Conservation (phyloP, 1,140 invertebrate genomes). For the Drosophila auraria region DNA sequence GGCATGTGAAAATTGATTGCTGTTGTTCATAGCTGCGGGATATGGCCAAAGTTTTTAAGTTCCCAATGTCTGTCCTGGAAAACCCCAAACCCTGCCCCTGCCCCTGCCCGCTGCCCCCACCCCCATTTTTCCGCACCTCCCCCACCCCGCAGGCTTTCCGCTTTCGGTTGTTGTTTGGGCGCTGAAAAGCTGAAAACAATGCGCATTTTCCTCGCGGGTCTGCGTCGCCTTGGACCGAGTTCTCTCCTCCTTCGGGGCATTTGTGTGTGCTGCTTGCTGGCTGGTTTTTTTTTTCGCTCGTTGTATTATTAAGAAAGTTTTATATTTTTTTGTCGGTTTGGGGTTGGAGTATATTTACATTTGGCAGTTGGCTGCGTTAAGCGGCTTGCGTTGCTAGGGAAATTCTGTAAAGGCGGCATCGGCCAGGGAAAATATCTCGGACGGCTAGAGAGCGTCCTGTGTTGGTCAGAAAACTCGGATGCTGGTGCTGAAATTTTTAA, state of each 20-base stretch:
- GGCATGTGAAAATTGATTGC: slow-evolving; percentile 82
- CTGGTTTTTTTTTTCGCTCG: slow-evolving; percentile 45
- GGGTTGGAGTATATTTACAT: slow-evolving; percentile 80
- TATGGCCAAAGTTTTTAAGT: slow-evolving; percentile 82
- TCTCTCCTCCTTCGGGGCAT: slow-evolving; percentile 32
- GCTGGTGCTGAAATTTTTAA: slow-evolving; percentile 78
- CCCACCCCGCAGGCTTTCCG: slow-evolving; percentile 9
- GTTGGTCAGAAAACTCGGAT: slow-evolving; percentile 62
- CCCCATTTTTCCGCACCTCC: slow-evolving; percentile 4
- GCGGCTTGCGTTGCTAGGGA: slow-evolving; percentile 75
- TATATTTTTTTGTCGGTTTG: slow-evolving; percentile 73
- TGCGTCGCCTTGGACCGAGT: slow-evolving; percentile 72
- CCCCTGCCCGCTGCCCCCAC: background rate
- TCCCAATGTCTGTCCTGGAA: slow-evolving; percentile 54
- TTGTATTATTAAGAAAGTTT: slow-evolving; percentile 82
- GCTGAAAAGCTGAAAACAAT: slow-evolving; percentile 82
- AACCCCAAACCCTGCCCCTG: slow-evolving; percentile 17
- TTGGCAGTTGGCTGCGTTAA: slow-evolving; percentile 81
- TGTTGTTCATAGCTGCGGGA: slow-evolving; percentile 82
- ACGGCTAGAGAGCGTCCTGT: background rate
- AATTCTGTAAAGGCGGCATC: slow-evolving; percentile 18
- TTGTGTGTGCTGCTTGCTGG: slow-evolving; percentile 7
- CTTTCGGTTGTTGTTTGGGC: slow-evolving; percentile 60
- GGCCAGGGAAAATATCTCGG: slow-evolving; percentile 30
- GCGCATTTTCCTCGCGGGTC: slow-evolving; percentile 78